These are phyloP conservation scores for Euspilapteryx auroguttella DNA, from an alignment of 2,888 invertebrate species.

Conservation along the genomic window DNA sequence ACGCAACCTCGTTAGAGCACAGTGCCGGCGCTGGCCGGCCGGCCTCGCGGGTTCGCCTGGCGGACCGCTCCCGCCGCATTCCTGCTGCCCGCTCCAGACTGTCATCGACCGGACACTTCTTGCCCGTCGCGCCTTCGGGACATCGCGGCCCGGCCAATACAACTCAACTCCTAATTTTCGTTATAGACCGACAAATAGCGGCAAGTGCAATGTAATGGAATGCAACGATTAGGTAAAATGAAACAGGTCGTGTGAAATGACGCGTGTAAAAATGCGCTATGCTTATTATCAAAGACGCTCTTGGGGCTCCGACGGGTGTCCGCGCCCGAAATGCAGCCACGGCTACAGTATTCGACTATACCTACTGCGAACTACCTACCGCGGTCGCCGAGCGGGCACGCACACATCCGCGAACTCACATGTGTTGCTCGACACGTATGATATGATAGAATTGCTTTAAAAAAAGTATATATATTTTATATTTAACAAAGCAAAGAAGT, in stretches of 20 bases:
- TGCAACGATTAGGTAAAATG: slow-evolving; percentile 21
- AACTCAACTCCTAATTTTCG: too few relatives aligned
- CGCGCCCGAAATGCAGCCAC: slow-evolving; percentile 11
- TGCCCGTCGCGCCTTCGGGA: too few relatives aligned
- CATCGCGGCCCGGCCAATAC: too few relatives aligned
- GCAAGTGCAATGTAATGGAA: slow-evolving; percentile 12
- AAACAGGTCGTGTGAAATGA: slow-evolving; percentile 22
- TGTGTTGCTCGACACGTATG: too few relatives aligned
- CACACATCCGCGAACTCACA: background rate
- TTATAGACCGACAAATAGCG: too few relatives aligned
- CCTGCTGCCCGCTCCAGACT: slow-evolving; percentile 17
- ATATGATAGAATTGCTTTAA: too few relatives aligned
- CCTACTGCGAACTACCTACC: too few relatives aligned
- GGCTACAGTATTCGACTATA: too few relatives aligned
- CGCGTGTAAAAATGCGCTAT: slow-evolving; percentile 31
- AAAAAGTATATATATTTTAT: too few relatives aligned
- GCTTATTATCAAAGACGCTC: slow-evolving; percentile 36
- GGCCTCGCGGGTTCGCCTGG: background rate
- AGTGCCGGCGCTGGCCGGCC: slow-evolving; percentile 13
- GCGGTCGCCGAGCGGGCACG: slow-evolving; percentile 6
- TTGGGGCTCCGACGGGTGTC: slow-evolving; percentile 43
- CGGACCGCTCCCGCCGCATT: slow-evolving; percentile 13
- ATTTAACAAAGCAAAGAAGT: too few relatives aligned
- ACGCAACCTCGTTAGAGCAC: slow-evolving; percentile 34
- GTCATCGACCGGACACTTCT: slow-evolving; percentile 6